Base-by-base conservation (phyloP, 2,113 vertebrate species). In the Actenoides lindsayi region DNA sequence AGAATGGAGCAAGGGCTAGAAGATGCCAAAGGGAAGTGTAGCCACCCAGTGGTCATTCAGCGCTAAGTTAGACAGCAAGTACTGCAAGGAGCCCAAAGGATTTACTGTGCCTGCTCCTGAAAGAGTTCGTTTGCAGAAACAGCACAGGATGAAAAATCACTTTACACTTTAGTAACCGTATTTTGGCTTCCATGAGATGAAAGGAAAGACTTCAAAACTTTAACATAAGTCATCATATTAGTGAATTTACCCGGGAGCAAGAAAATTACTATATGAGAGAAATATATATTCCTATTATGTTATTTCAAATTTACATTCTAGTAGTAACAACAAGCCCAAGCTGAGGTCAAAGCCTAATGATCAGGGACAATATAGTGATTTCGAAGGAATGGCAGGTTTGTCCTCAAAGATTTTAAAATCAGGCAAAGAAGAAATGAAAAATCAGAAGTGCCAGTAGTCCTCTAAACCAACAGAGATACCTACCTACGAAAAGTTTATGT, bases 41-140 rank as follows among this genome's bases (percentile, higher is more conserved):
- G 97, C 96, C 96, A 97, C 95, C 97, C 97, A 93, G 97, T 93
- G 97, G 96, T 90, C 91, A 87, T 10, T 85, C 83, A n/a, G 64
- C 1, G 42, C 53, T 56, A 64, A 73, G 53, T 56, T 74, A 37
- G 44, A 27, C 48, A 35, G 73, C 2, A 2, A 87, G 80, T 11
- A 30, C 71, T 84, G 80, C 24, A 0, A 1, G n/a, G 44, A 91
- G 67, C 41, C 1, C 1, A 1, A 8, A 50, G 37, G 39, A 28
- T 56, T 77, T 70, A 5, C 28, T 39, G 42, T 5, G 41, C 35
- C 31, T 82, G 13, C 3, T 75, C n/a, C 73, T 41, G 11, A 37
- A 25, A 62, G 7, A 54, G 24, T 5, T 6, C 11, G 2, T n/a
- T 39, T 23, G 11, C 63, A 67, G n/a, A 69, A 68, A 51, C 9